phyloP scores from a whole-genome alignment of 2,113 vertebrate species.

The Motacilla tschutschensis region DNA sequence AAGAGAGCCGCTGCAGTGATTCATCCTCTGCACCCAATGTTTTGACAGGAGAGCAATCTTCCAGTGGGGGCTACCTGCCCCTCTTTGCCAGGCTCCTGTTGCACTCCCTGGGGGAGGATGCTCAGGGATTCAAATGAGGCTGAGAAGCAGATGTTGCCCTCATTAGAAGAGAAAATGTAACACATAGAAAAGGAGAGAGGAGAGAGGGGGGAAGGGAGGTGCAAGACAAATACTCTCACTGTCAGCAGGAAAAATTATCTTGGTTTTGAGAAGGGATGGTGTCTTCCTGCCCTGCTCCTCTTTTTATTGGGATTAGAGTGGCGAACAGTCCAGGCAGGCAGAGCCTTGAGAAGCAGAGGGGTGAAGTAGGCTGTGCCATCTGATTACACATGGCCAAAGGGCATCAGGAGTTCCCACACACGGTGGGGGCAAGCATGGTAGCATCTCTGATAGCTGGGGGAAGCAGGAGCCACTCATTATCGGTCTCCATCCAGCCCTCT shows the following conservation, averaged over 20 bases:
- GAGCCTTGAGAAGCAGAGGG: not conserved
- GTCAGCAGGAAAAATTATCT: not conserved
- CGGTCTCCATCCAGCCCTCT: not conserved
- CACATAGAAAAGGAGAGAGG: not conserved
- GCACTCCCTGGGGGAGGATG: not conserved
- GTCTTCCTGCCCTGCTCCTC: not conserved
- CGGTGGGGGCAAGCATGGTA: fast-evolving
- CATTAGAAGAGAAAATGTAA: constrained; percentile 25
- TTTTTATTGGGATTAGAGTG: not conserved
- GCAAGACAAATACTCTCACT: not conserved
- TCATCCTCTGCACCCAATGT: not conserved
- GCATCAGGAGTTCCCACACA: not conserved
- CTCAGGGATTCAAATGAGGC: not conserved
- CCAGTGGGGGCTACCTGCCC: not conserved
- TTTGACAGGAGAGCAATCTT: not conserved
- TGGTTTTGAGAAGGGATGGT: not conserved
- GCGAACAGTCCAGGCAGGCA: not conserved
- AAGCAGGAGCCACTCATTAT: not conserved
- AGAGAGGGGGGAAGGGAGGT: not conserved
- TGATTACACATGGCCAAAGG: not conserved
- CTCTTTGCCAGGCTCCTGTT: not conserved
- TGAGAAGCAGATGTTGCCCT: constrained; percentile 40
- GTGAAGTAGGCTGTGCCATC: not conserved
- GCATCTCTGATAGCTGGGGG: not conserved
- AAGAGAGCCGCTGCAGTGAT: not conserved